Conservation (phyloP, 2,797 vertebrate species). For the Aphelocoma californica region DNA sequence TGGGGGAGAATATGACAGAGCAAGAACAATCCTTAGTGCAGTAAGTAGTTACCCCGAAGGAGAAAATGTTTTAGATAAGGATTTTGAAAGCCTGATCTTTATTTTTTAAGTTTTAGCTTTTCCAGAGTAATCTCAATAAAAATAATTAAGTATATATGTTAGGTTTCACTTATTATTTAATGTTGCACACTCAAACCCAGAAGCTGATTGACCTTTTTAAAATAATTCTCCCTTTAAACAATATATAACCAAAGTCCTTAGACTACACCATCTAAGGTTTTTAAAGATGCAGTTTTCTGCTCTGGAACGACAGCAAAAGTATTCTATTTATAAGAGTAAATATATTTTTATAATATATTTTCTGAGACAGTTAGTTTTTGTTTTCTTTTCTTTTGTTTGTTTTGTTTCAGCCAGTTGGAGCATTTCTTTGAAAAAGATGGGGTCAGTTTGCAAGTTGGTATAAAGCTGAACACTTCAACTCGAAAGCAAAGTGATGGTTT, state of each 20-base stretch:
- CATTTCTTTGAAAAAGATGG: slow-evolving; percentile 17
- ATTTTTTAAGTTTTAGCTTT: background rate
- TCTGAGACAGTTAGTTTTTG: slow-evolving; percentile 19
- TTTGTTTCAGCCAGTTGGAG: slow-evolving; percentile 41
- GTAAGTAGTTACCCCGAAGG: background rate
- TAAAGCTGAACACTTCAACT: background rate
- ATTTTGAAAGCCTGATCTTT: background rate
- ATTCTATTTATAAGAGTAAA: slow-evolving; percentile 16
- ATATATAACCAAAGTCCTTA: background rate
- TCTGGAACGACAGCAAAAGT: background rate
- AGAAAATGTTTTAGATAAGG: fast-evolving
- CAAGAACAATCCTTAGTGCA: background rate
- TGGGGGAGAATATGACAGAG: background rate
- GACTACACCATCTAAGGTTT: background rate
- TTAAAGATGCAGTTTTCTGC: background rate
- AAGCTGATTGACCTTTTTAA: background rate
- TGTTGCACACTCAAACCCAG: background rate
- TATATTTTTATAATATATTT: slow-evolving; percentile 1
- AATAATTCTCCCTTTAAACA: background rate
- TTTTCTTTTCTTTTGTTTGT: slow-evolving; percentile 31
- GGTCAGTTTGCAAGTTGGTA: background rate
- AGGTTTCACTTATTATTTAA: background rate
- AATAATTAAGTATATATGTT: background rate
- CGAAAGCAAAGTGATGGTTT: background rate
- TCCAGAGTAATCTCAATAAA: background rate